These are phyloP conservation scores for Betta splendens DNA, from an alignment of 2,797 vertebrate species.

Conservation along the genomic window DNA sequence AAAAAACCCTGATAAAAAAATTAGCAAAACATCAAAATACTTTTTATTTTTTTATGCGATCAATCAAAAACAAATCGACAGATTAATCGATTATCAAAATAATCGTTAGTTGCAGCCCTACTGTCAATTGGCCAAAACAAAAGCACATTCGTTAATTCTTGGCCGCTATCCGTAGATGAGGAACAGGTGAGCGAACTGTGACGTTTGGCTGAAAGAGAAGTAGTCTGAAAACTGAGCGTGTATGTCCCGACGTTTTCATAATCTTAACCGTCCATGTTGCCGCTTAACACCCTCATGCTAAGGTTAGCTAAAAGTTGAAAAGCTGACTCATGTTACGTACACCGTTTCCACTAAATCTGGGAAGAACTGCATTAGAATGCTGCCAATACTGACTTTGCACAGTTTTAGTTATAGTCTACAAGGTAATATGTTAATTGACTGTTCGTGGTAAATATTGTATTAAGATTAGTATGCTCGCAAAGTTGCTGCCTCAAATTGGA, in stretches of 20 bases:
- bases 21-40: no score
- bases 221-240: background rate
- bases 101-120: no score
- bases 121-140: no score
- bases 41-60: no score
- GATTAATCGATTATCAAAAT: no score
- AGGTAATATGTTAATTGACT: rapidly evolving
- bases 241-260: background rate
- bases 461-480: background rate
- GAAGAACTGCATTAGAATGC: no score
- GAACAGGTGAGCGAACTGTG: slow-evolving; percentile 19
- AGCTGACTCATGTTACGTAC: slow-evolving; percentile 23
- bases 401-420: rapidly evolving
- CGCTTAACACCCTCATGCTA: background rate
- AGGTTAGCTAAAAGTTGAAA: slow-evolving; percentile 1
- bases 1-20: no score
- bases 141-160: no score
- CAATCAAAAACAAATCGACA: no score
- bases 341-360: no score
- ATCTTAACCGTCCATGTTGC: background rate
- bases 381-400: rapidly evolving
- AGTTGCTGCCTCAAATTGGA: background rate
- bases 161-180: slow-evolving; percentile 12
- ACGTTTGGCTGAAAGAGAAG: slow-evolving; percentile 16
- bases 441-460: background rate